Evolutionary conservation across 1,140 invertebrate genomes (phyloP).

Genomic region (Onthophagus taurus): DNA sequence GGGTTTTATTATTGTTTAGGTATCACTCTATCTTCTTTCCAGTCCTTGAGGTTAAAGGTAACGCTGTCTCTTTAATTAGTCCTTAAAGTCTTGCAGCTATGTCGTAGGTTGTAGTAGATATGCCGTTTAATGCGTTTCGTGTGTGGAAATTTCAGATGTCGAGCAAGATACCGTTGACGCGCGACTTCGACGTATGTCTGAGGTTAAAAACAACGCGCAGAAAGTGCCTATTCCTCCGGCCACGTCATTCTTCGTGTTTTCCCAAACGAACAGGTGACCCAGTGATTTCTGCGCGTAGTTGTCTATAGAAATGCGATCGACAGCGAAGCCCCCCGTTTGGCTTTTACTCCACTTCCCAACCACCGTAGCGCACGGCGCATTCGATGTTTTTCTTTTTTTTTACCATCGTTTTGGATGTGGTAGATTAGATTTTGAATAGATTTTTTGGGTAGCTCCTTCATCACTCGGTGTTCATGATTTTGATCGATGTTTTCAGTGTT

Average conservation of each 20-base stretch:
- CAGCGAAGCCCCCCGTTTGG: constrained; percentile 1
- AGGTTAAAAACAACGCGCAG: constrained; percentile 75
- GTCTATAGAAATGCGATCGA: too few species aligned
- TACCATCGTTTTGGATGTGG: too few species aligned
- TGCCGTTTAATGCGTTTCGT: constrained; percentile 31
- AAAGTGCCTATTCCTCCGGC: constrained; percentile 90
- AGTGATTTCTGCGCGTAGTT: constrained; percentile 26
- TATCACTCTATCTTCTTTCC: not conserved
- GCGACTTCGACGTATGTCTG: constrained; percentile 83
- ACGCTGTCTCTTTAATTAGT: constrained; percentile 8
- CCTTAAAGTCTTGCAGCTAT: constrained; percentile 34
- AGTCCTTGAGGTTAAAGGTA: too few species aligned
- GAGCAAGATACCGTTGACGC: constrained; percentile 50
- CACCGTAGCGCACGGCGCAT: constrained; percentile 1
- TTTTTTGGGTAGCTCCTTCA: not conserved
- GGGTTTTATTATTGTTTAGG: too few species aligned
- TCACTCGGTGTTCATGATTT: not conserved
- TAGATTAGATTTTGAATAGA: not conserved
- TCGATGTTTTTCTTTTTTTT: constrained; percentile 1
- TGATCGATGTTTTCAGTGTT: constrained; percentile 1
- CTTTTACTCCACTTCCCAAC: not conserved
- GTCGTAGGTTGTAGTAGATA: too few species aligned
- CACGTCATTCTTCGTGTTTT: constrained; percentile 94
- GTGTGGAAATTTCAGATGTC: constrained; percentile 35
- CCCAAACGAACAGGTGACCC: constrained; percentile 83